Percentiles rank a stretch among this genome's conserved stretches.
phyloP scores from a whole-genome alignment of 2,113 vertebrate species.

The Phycodurus eques region DNA sequence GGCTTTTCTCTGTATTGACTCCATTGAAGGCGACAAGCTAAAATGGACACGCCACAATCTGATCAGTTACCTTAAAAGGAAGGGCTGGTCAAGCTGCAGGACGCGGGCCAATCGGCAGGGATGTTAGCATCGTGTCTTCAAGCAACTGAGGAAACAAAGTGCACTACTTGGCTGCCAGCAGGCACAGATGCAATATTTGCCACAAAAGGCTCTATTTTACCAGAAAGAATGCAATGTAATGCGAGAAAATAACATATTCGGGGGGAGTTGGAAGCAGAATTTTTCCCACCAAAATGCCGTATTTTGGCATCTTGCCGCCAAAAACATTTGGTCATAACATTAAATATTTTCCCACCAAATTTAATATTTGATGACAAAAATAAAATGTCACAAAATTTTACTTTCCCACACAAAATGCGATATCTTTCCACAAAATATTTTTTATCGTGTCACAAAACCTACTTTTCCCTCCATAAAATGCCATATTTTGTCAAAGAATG shows the following conservation, averaged over 20 bases:
- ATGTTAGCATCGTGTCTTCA: background rate
- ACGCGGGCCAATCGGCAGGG: background rate
- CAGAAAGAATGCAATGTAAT: no score
- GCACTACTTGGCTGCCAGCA: background rate
- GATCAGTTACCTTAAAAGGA: background rate
- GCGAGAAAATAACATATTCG: no score
- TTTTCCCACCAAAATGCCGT: background rate
- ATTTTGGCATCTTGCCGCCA: background rate
- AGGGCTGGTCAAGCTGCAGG: background rate
- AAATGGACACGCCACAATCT: background rate
- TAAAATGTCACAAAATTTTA: background rate
- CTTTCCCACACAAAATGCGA: background rate
- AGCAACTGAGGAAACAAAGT: background rate
- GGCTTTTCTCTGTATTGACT: background rate
- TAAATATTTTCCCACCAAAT: conserved; percentile 1
- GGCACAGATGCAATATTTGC: background rate
- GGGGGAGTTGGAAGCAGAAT: no score
- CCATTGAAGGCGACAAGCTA: background rate
- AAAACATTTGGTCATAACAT: no score
- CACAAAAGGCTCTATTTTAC: background rate
- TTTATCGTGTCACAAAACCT: no score
- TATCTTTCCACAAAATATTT: background rate
- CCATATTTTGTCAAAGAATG: no score
- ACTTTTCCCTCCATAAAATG: no score
- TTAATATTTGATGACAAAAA: no score